Base-by-base conservation (phyloP, 64 coral and sea anemone genomes). In the Porites lutea region DNA sequence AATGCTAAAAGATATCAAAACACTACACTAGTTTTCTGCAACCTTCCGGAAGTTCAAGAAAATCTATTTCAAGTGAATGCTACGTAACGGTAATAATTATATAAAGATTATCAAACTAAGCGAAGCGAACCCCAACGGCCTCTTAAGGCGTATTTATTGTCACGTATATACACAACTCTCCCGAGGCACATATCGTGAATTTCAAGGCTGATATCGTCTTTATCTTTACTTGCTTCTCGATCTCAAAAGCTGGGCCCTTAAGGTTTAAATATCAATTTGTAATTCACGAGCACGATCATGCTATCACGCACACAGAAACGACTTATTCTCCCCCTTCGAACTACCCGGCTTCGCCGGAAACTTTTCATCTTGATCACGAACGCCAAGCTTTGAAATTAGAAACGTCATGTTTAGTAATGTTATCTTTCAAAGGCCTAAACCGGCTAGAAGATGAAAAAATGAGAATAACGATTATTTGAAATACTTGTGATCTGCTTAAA, bases 251-350 rank as follows among this genome's bases (percentile, higher is more conserved):
- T 48, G n/a, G 78, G 13, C 78, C 63, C 9, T 27, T 6, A 63
- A 63, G 81, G 54, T 6, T 48, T 65, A 48, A 69, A 84, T 84
- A 84, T 69, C 69, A 63, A 49, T 84, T 84, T 69, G 14, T 48
- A 3, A 84, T 68, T 37, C 67, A 84, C 45, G 49, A 66, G 67
- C 37, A 67, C 6, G 44, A 51, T n/a, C 65, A 51, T 57, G 8
- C 43, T 48, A 66, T 83, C 80, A 67, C 59, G 21, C 27, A 7
- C 22, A 81, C 27, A 0, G 57, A 16, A 27, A 45, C 48, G 52
- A 57, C 77, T 27, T 79, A 60, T 61, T 16, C 5, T n/a, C 22
- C 54, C 12, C 1, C 5, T 7, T 71, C 8, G 11, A 71, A 37
- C 43, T 37, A 37, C 21, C 4, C 8, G 21, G 68, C n/a, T 57